Conservation (phyloP, 2,797 vertebrate genomes). For the Anguilla marmorata region DNA sequence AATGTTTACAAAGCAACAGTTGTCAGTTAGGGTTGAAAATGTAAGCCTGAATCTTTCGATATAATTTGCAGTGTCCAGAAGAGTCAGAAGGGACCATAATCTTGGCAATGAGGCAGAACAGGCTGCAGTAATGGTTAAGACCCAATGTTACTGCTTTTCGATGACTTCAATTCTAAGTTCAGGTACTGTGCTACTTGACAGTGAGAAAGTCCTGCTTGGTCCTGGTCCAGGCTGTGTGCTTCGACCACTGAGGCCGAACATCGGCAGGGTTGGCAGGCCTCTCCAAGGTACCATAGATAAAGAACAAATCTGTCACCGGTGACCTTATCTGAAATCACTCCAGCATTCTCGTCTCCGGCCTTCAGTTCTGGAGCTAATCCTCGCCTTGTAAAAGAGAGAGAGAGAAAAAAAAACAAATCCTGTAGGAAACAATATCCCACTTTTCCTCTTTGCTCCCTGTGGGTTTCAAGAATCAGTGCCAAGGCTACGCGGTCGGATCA, state of each 20-base stretch:
- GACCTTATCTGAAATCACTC: slow-evolving; percentile 14
- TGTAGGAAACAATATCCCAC: slow-evolving; percentile 14
- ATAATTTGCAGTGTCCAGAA: too few relatives aligned
- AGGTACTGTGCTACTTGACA: background rate
- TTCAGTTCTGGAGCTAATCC: slow-evolving; percentile 18
- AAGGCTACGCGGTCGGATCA: slow-evolving; percentile 11
- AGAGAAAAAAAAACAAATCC: background rate
- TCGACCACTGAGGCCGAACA: background rate
- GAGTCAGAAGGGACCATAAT: too few relatives aligned
- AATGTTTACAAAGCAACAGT: background rate
- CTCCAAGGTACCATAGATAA: background rate
- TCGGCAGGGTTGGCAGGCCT: background rate
- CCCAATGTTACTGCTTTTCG: background rate
- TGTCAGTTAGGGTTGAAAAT: background rate
- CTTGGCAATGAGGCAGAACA: background rate
- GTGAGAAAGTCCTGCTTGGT: background rate
- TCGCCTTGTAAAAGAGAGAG: background rate
- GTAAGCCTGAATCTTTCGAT: background rate
- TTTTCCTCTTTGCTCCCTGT: slow-evolving; percentile 18
- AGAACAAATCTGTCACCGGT: slow-evolving; percentile 2
- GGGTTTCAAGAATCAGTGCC: slow-evolving; percentile 15
- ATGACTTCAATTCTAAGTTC: background rate
- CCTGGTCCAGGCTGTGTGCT: background rate
- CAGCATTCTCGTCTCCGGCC: background rate
- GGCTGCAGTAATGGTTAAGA: background rate